Conservation (phyloP, 2,888 invertebrate genomes). For the Lydus trimaculatus region DNA sequence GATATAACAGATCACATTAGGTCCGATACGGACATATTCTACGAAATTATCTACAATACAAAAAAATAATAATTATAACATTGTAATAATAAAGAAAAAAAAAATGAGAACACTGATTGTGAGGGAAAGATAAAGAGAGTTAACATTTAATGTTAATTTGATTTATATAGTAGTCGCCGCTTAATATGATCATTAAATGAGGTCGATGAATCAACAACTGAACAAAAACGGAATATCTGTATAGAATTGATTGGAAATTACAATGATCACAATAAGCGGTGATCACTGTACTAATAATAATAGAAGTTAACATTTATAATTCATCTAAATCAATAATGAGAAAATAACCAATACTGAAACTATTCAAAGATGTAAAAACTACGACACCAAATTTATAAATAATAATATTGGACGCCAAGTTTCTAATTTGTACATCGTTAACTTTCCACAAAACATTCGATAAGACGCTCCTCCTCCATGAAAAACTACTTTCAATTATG, state of each 20-base stretch:
- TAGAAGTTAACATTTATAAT: slow-evolving; percentile 16
- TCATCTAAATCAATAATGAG: slow-evolving; percentile 17
- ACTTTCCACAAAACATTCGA: slow-evolving; percentile 12
- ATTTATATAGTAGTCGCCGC: slow-evolving; percentile 16
- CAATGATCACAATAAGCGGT: not conserved
- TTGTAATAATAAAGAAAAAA: slow-evolving; percentile 17
- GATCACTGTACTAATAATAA: not conserved
- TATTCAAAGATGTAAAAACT: slow-evolving; percentile 27
- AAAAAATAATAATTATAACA: slow-evolving; percentile 29
- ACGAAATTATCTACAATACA: slow-evolving; percentile 47
- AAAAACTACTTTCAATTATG: no score
- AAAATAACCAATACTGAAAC: slow-evolving; percentile 27
- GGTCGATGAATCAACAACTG: no score
- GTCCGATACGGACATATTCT: slow-evolving; percentile 54
- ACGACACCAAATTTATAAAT: slow-evolving; percentile 19
- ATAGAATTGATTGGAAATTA: not conserved
- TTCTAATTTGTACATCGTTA: slow-evolving; percentile 41
- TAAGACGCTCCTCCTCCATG: no score
- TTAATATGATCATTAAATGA: not conserved
- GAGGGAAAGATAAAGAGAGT: slow-evolving; percentile 9
- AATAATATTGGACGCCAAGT: slow-evolving; percentile 43
- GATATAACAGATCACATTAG: slow-evolving; percentile 49
- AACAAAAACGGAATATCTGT: no score
- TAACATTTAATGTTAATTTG: slow-evolving; percentile 33
- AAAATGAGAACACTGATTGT: slow-evolving; percentile 13